phyloP scores from a whole-genome alignment of 2,797 vertebrate species.

The Atherinosoma microstoma region DNA sequence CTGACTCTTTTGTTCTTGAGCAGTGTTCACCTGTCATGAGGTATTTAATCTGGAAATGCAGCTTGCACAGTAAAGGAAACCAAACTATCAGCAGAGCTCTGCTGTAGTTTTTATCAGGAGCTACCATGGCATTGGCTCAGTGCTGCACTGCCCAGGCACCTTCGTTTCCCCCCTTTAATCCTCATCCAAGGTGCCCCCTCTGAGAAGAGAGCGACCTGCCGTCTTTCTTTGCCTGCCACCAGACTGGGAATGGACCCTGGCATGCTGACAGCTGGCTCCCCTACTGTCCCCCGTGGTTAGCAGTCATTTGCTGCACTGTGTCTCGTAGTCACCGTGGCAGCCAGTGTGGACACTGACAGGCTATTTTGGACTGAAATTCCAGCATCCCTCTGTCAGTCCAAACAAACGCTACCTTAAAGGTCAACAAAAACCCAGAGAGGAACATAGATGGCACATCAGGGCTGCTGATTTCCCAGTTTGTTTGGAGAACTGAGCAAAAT shows the following conservation, averaged over 20 bases:
- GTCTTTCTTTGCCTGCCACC: constrained; percentile 56
- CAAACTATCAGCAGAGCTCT: neutral
- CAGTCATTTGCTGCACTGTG: constrained; percentile 73
- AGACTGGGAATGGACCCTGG: constrained; percentile 56
- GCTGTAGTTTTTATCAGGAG: constrained; percentile 16
- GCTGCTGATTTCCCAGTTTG: constrained; percentile 37
- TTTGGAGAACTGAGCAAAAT: constrained; percentile 19
- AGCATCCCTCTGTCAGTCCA: constrained; percentile 67
- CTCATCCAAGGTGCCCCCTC: constrained; percentile 36
- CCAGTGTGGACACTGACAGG: constrained; percentile 62
- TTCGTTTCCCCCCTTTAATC: constrained; percentile 47
- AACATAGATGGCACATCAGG: constrained; percentile 26
- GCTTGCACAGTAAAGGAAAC: neutral
- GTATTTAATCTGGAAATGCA: constrained; percentile 8
- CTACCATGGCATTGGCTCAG: constrained; percentile 18
- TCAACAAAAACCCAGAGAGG: constrained; percentile 56
- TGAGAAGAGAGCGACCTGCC: constrained; percentile 42
- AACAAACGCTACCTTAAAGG: constrained; percentile 68
- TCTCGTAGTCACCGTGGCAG: constrained; percentile 61
- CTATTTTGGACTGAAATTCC: constrained; percentile 76
- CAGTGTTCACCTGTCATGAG: constrained; percentile 5
- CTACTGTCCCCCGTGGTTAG: constrained; percentile 69
- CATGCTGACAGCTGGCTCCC: constrained; percentile 72
- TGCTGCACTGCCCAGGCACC: constrained; percentile 34
- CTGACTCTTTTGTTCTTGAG: constrained; percentile 29